Evolutionary conservation across 2,888 invertebrate species (phyloP).

Genomic region (Isoperla grammatica): DNA sequence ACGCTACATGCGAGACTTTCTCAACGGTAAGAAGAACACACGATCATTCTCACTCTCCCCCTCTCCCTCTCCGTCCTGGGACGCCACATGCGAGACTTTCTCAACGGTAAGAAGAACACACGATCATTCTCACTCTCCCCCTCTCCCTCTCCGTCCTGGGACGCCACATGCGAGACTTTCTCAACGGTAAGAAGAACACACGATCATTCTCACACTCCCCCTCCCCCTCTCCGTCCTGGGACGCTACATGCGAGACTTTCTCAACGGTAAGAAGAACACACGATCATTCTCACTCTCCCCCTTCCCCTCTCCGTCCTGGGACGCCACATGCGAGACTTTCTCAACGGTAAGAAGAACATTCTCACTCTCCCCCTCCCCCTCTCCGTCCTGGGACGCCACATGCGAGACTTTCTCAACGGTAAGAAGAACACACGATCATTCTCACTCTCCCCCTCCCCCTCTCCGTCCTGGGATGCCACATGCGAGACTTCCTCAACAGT

Average conservation of each 20-base stretch:
- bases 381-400: constrained; percentile 85
- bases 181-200: constrained; percentile 64
- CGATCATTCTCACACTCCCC: too few relatives aligned
- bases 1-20: constrained; percentile 90
- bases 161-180: constrained; percentile 90
- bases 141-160: constrained; percentile 83
- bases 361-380: constrained; percentile 45
- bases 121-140: too few relatives aligned
- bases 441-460: constrained; percentile 40
- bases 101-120: constrained; percentile 64
- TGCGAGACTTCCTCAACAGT: constrained; percentile 93
- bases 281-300: too few relatives aligned
- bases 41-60: too few relatives aligned
- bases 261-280: constrained; percentile 64
- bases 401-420: constrained; percentile 93
- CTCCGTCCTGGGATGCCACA: constrained; percentile 85
- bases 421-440: constrained; percentile 23
- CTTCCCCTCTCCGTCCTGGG: constrained; percentile 83
- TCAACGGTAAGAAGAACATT: constrained; percentile 64
- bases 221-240: constrained; percentile 83
- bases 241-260: constrained; percentile 90
- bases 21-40: constrained; percentile 64
- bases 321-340: constrained; percentile 90
- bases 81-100: constrained; percentile 90
- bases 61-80: constrained; percentile 83